Percentiles rank a stretch among this genome's conserved stretches.
These are phyloP conservation scores for Drosophila fulvimacula DNA, from an alignment of 2,888 invertebrate species.

Conservation along the genomic window DNA sequence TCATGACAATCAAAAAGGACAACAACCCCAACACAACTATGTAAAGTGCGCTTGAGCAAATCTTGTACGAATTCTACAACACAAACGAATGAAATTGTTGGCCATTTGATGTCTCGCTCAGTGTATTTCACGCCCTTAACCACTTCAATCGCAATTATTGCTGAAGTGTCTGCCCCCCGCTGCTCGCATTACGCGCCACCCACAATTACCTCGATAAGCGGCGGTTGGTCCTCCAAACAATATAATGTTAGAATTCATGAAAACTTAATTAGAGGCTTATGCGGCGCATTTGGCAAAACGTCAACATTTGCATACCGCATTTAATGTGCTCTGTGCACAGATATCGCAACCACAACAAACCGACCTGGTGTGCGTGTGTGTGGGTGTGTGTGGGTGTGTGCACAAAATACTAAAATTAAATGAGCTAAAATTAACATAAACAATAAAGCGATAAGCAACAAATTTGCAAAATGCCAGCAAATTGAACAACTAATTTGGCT, in stretches of 20 bases:
- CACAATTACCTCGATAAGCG: slow-evolving; percentile 53
- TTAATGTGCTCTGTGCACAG: slow-evolving; percentile 67
- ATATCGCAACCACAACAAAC: slow-evolving; percentile 59
- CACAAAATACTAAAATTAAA: slow-evolving; percentile 71
- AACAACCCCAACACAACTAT: neutral
- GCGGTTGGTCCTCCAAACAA: slow-evolving; percentile 22
- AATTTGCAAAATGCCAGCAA: slow-evolving; percentile 51
- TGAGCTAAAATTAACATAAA: slow-evolving; percentile 74
- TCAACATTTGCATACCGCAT: slow-evolving; percentile 73
- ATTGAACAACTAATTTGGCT: slow-evolving; percentile 70
- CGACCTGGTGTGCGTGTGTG: slow-evolving; percentile 2
- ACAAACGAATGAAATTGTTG: neutral
- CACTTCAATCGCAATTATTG: slow-evolving; percentile 7
- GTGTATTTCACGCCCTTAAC: neutral
- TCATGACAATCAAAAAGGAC: neutral
- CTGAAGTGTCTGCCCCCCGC: slow-evolving; percentile 22
- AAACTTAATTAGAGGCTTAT: slow-evolving; percentile 76
- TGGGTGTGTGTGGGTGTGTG: slow-evolving; percentile 14
- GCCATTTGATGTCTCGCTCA: neutral
- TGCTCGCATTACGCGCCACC: slow-evolving; percentile 11
- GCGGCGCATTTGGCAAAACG: slow-evolving; percentile 51
- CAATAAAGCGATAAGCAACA: slow-evolving; percentile 76
- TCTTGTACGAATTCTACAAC: neutral
- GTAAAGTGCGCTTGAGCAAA: neutral
- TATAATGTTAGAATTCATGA: slow-evolving; percentile 66